phyloP scores from a whole-genome alignment of 2,888 invertebrate species.

The Perizoma affinitatum region DNA sequence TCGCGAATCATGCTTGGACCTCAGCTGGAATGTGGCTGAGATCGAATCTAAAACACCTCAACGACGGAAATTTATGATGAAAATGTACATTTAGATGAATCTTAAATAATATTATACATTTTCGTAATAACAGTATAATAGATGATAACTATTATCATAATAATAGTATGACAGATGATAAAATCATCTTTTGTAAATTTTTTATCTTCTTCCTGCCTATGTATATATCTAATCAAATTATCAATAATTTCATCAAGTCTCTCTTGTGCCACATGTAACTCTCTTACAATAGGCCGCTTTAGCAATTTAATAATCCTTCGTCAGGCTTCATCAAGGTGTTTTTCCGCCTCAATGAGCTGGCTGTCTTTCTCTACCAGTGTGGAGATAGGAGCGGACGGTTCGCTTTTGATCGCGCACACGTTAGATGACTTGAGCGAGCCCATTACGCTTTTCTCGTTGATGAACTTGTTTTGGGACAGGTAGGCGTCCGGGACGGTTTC shows the following conservation, averaged over 20 bases:
- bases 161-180: neutral
- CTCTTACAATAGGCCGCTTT: constrained; percentile 13
- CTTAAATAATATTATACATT: too few relatives aligned
- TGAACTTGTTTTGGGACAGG: constrained; percentile 44
- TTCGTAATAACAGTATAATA: too few relatives aligned
- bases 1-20: too few relatives aligned
- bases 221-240: constrained; percentile 17
- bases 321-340: constrained; percentile 30
- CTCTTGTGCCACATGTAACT: constrained; percentile 20
- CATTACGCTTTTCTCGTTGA: constrained; percentile 39
- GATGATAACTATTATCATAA: too few relatives aligned
- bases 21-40: constrained; percentile 1
- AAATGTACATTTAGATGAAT: too few relatives aligned
- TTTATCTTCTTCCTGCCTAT: constrained; percentile 8
- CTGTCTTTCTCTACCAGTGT: constrained; percentile 17
- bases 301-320: constrained; percentile 26
- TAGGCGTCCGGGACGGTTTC: constrained; percentile 40
- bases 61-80: neutral
- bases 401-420: constrained; percentile 25
- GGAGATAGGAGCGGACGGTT: constrained; percentile 13
- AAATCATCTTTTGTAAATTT: neutral
- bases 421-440: constrained; percentile 14
- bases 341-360: constrained; percentile 7
- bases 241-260: constrained; percentile 22
- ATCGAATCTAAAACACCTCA: constrained; percentile 2